Evolutionary conservation across 2,888 invertebrate species (phyloP), one percentile per base, ranked within the genome.

Genomic region (Agrotis clavis): DNA sequence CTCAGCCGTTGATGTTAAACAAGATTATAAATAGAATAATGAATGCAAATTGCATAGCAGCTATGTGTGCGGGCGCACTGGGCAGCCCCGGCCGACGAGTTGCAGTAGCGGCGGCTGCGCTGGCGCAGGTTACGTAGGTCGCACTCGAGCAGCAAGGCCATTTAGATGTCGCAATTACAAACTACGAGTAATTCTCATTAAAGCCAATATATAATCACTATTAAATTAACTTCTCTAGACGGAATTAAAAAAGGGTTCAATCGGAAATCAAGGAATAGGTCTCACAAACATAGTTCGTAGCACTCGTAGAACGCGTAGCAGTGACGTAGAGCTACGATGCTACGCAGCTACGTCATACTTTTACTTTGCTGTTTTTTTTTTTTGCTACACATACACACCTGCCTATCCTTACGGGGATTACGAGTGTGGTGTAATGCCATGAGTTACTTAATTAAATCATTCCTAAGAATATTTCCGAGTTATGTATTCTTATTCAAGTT

Each of bases 271-370:
- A 41, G 9, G 25, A 25, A 25, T 25, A 25, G 25, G 25, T 25
- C 41, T 41, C 11, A 14, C 13, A 21, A 25, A 41, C 16, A 16
- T 35, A 47, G 14, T 41, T 45, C 79, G 73, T 79, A 72, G 79
- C 75, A n/a, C 18, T 14, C 63, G 75, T 64, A 71, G 71, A 64
- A 41, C 13, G 30, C 72, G 79, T 75, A 79, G 75, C 64, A 54
- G 13, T 51, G 45, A 7, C 19, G 19, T 63, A 50, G 59, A n/a
- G 45, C 14, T n/a, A 56, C 30, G 35, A 0, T 45, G 45, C 74
- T 77, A 45, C 77, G 60, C 16, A 18, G 19, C 18, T 50, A 45
- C 30, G 59, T 18, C 35, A 59, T 6, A 13, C 2, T 11, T 25
- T 9, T 6, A 9, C 48, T 41, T 21, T 6, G 5, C 35, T 19